Conservation (phyloP, 2,797 vertebrate species). For the Cyprinella venusta region DNA sequence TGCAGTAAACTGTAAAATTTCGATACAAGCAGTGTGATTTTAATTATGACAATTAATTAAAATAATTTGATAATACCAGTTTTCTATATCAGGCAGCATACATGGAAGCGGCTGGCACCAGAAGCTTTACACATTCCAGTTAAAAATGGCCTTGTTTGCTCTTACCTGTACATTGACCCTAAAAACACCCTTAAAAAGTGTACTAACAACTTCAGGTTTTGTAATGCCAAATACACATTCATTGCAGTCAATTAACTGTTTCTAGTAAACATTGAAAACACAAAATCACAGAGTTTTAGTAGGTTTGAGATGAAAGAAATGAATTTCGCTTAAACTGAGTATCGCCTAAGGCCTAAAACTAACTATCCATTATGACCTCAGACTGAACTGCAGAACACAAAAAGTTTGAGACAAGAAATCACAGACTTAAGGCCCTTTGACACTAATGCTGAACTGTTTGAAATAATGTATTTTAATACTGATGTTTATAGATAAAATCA, state of each 20-base stretch:
- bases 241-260: not conserved
- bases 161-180: not conserved
- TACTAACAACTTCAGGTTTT: not conserved
- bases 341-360: not conserved
- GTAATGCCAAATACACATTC: not conserved
- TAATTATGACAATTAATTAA: not conserved
- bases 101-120: not conserved
- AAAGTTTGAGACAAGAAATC: not conserved
- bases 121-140: not conserved
- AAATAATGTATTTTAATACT: not conserved
- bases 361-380: not conserved
- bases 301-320: not conserved
- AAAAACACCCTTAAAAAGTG: not conserved
- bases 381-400: not conserved
- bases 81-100: not conserved
- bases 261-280: not conserved
- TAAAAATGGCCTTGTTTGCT: not conserved
- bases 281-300: not conserved
- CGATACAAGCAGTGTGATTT: not conserved
- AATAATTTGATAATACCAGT: not conserved
- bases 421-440: not conserved
- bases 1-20: not conserved
- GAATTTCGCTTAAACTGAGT: not conserved
- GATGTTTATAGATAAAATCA: not conserved
- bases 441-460: conserved; percentile 1